Evolutionary conservation across 2,113 vertebrate genomes (phyloP).

Genomic region (Ochotona princeps): DNA sequence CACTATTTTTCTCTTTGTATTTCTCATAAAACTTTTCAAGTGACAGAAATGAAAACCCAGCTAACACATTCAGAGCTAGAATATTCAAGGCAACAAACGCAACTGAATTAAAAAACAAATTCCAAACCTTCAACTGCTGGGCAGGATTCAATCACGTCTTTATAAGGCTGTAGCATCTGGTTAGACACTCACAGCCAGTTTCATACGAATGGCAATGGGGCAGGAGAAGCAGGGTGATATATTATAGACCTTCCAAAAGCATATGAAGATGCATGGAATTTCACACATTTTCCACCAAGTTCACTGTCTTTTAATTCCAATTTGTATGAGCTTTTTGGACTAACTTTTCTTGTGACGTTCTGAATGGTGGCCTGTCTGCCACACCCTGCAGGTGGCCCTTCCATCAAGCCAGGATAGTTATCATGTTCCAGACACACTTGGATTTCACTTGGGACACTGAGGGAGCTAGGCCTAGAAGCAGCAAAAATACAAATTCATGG

Average conservation of each 20-base stretch:
- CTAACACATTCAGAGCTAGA: conserved; percentile 41
- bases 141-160: background rate
- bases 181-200: background rate
- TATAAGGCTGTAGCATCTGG: background rate
- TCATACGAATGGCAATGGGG: background rate
- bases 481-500: background rate
- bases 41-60: conserved; percentile 65
- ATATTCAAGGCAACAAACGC: background rate
- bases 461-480: background rate
- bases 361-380: too few relatives aligned
- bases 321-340: too few relatives aligned
- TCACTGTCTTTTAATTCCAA: too few relatives aligned
- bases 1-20: conserved; percentile 41
- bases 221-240: background rate
- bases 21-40: conserved; percentile 48
- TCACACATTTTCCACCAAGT: too few relatives aligned
- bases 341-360: too few relatives aligned
- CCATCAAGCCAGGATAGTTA: accelerated
- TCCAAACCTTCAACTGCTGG: background rate
- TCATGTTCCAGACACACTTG: background rate
- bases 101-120: background rate
- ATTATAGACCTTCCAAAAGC: too few relatives aligned
- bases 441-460: background rate
- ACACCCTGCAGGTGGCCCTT: too few relatives aligned
- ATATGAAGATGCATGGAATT: too few relatives aligned